Evolutionary conservation across 2,888 invertebrate species (phyloP), one percentile per base, ranked within the genome.

Genomic region (Lordiphosa fenestrarum): DNA sequence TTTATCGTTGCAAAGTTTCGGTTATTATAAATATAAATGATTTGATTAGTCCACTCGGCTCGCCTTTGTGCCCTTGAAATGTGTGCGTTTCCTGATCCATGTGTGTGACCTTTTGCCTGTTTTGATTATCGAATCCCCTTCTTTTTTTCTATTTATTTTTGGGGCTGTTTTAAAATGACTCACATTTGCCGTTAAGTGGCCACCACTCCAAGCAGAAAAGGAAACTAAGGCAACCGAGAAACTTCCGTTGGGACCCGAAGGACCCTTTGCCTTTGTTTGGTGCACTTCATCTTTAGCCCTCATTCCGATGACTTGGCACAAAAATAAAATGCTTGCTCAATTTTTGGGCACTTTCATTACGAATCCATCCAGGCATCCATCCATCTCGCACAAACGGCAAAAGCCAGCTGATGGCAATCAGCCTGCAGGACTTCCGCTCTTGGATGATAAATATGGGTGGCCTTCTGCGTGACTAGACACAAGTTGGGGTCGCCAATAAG

Each of bases 111-210:
- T 62, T 62, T 61, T 60, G 60, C 46, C 51, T 47, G 40, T 35
- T 47, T 30, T 47, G 46, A 60, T 46, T 59, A 23, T 50, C 58
- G 51, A 44, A 41, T 37, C 6, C n/a, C 30, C 41, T 23, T 57
- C 21, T 10, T 33, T 38, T 44, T 7, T 19, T 10, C 21, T 10
- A 25, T 38, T 47, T 7, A 13, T 10, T 53, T 13, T 47, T 41
- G 38, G 42, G 40, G 13, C 30, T 30, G 30, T 30, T 82, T 78
- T 78, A 78, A 82, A 78, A 82, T 82, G 83, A 77, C 82, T 77
- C 78, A 66, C 82, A 81, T 73, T 80, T 61, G 71, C 69, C 51
- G 77, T 73, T 81, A 81, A 81, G 81, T 77, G 81, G 81, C 63
- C 56, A 59, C 39, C 60, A 68, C 57, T 70, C 60, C 53, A 47